A percentile compares a stretch with the other conserved stretches of the same genome.
Conservation (phyloP, 1,140 invertebrate genomes). For the Gryllus bimaculatus region DNA sequence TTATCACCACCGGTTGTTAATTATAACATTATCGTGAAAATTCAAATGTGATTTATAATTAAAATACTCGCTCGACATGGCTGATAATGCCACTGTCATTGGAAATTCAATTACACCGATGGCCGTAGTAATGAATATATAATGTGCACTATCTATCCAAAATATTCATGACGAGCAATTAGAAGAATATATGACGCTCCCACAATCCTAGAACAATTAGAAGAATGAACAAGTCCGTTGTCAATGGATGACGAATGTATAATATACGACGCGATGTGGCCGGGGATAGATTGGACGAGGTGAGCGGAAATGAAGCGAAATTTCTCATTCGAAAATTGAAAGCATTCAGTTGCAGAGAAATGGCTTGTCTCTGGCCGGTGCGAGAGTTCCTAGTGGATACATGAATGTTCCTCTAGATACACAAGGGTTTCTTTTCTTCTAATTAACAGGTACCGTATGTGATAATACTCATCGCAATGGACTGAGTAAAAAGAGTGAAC, state of each 20-base stretch:
- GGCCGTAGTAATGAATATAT: not conserved
- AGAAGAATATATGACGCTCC: not conserved
- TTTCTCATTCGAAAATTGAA: too few species aligned
- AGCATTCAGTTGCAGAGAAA: too few species aligned
- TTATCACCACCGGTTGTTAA: not conserved
- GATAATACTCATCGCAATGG: too few species aligned
- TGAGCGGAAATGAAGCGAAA: too few species aligned
- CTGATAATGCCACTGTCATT: not conserved
- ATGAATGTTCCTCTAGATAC: too few species aligned
- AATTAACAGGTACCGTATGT: too few species aligned
- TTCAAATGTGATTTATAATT: constrained; percentile 6
- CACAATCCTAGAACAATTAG: not conserved
- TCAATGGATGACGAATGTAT: not conserved
- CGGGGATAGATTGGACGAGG: too few species aligned
- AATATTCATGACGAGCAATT: not conserved
- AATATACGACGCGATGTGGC: not conserved
- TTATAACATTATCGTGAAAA: constrained; percentile 6
- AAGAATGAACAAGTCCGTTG: not conserved
- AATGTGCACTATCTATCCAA: not conserved
- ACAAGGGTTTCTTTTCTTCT: too few species aligned
- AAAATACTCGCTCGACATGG: not conserved
- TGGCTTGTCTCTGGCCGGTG: too few species aligned
- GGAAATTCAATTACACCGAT: not conserved
- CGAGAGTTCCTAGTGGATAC: too few species aligned
- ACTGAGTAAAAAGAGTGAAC: too few species aligned